A percentile compares a stretch with the other conserved stretches of the same genome.
These are phyloP conservation scores for Hydrozoanthus gracilis DNA, from an alignment of 92 coral and sea anemone genomes.

Conservation along the genomic window DNA sequence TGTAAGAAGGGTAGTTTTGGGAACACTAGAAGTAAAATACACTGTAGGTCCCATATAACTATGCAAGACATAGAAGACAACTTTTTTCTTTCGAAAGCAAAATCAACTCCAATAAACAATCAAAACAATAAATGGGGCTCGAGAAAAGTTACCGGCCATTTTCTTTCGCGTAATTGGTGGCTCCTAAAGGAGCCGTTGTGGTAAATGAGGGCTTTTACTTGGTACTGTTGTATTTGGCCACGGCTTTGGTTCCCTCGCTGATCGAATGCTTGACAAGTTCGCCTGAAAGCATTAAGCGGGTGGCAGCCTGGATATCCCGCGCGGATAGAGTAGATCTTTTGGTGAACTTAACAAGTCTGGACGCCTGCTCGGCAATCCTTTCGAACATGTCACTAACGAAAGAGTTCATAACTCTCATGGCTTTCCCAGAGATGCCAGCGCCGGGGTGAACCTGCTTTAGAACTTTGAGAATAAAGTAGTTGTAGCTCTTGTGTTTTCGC, in stretches of 20 bases:
- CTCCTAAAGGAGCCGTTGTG: conserved; percentile 71
- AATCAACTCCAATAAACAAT: too few relatives aligned
- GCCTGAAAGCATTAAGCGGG: conserved; percentile 10
- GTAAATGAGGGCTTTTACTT: not conserved
- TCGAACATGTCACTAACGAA: conserved; percentile 43
- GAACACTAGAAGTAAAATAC: too few relatives aligned
- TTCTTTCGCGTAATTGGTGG: conserved; percentile 49
- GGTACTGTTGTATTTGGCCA: conserved; percentile 22
- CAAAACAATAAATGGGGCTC: too few relatives aligned
- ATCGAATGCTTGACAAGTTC: conserved; percentile 22
- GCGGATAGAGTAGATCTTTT: conserved; percentile 15
- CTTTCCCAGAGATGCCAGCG: conserved; percentile 27
- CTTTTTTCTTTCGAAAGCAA: too few relatives aligned
- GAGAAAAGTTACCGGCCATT: not conserved
- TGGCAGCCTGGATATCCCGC: conserved; percentile 31
- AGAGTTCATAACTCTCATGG: conserved; percentile 35
- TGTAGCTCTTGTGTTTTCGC: not conserved
- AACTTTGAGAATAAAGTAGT: conserved; percentile 10
- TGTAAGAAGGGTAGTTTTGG: too few relatives aligned
- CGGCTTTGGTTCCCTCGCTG: conserved; percentile 41
- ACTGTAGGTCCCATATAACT: too few relatives aligned
- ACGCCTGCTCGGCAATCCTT: conserved; percentile 6
- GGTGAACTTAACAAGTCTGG: conserved; percentile 13
- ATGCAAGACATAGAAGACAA: too few relatives aligned
- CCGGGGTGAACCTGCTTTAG: conserved; percentile 25